These are phyloP conservation scores for Ceraclea dissimilis DNA, from an alignment of 2,888 invertebrate genomes.

Conservation along the genomic window DNA sequence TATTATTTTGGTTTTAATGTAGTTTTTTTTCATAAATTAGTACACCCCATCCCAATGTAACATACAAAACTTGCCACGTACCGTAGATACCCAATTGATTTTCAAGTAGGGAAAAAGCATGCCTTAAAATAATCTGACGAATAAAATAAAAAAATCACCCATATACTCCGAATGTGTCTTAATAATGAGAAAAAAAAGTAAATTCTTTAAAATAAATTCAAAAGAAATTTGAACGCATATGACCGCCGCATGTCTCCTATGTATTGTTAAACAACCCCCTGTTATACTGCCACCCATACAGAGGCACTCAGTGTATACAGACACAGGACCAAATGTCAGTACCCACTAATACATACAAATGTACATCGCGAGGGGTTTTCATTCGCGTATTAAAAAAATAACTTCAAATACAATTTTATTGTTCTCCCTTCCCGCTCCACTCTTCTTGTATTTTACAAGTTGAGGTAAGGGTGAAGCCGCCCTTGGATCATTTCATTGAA, in stretches of 20 bases:
- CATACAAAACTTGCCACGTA: too few species aligned
- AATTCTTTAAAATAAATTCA: too few species aligned
- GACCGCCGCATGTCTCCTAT: constrained; percentile 15
- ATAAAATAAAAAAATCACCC: too few species aligned
- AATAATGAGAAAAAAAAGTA: too few species aligned
- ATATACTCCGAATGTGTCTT: too few species aligned
- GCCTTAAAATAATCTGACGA: too few species aligned
- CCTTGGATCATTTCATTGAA: constrained; percentile 18
- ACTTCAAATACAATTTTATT: constrained; percentile 19
- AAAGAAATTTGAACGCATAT: not conserved
- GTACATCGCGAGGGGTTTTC: constrained; percentile 23
- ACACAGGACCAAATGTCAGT: constrained; percentile 2
- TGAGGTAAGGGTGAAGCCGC: constrained; percentile 8
- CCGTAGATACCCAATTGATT: too few species aligned
- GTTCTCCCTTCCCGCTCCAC: constrained; percentile 10
- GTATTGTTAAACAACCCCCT: constrained; percentile 19
- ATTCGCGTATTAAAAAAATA: constrained; percentile 24
- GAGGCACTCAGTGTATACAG: not conserved
- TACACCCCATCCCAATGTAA: too few species aligned
- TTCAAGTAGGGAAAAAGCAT: too few species aligned
- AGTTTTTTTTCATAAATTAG: too few species aligned
- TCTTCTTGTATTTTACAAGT: not conserved
- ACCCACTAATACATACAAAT: constrained; percentile 3
- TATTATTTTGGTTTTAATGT: too few species aligned
- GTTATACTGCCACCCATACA: constrained; percentile 8